phyloP scores from a whole-genome alignment of 2,888 invertebrate genomes.

The Melanostoma mellinum region DNA sequence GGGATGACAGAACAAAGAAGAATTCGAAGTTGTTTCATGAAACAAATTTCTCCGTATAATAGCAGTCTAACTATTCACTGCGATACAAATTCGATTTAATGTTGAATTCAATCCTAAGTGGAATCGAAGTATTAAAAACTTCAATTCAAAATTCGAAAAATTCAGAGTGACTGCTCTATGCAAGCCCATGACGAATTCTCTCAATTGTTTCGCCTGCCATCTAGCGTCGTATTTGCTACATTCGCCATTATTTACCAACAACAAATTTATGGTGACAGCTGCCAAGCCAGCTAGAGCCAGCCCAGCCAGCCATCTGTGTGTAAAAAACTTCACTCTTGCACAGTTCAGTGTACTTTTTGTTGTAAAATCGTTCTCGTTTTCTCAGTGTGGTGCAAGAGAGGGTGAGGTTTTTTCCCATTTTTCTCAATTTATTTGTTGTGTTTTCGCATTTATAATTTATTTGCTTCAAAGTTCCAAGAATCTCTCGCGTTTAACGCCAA shows the following conservation, averaged over 20 bases:
- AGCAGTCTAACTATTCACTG: no score
- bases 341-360: slow-evolving; percentile 63
- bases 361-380: slow-evolving; percentile 45
- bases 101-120: no score
- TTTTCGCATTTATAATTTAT: slow-evolving; percentile 27
- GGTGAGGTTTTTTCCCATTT: slow-evolving; percentile 58
- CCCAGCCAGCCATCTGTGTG: slow-evolving; percentile 46
- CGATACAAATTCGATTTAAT: no score
- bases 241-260: slow-evolving; percentile 35
- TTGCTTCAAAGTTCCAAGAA: slow-evolving; percentile 21
- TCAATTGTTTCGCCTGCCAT: slow-evolving; percentile 3
- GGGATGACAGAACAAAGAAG: no score
- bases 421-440: slow-evolving; percentile 58
- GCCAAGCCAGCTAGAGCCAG: slow-evolving; percentile 52
- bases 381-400: slow-evolving; percentile 35
- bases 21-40: no score
- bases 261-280: slow-evolving; percentile 52
- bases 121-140: no score
- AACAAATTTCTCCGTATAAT: no score
- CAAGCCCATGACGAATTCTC: no score
- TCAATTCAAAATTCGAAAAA: no score
- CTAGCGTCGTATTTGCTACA: background rate
- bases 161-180: background rate
- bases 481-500: slow-evolving; percentile 18
- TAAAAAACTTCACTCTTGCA: slow-evolving; percentile 19